Base-by-base conservation (phyloP, 2,797 vertebrate genomes). In the Gadopsis bispinosus region DNA sequence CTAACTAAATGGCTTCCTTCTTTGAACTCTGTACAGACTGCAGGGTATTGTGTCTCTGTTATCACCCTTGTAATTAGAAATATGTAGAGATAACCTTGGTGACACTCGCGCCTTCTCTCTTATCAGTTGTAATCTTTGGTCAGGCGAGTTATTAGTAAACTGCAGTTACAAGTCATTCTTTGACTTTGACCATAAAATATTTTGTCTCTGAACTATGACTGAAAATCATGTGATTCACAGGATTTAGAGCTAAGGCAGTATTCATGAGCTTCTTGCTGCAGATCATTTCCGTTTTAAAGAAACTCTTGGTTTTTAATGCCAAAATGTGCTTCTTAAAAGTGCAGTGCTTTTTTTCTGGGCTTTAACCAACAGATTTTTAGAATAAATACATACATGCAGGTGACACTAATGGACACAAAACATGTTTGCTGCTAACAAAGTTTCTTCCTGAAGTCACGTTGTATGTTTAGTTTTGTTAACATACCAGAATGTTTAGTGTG, bases 81-180 rank as follows among this genome's bases (percentile, higher is more conserved):
- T 71, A 68, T 77, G 54, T 69, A 39, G 13, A 50, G 54, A 4
- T 77, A 75, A 77, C 86, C 75, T 75, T 22, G 83, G 77, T 79
- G 72, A 66, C 71, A 22, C 56, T 81, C 59, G 74, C 56, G 26
- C 41, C 68, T 66, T 71, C 48, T 41, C 12, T 55, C 45, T 77
- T 89, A 89, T 92, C 87, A 78, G 73, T 29, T 53, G 63, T 81
- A 80, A 75, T 88, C 79, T 90, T 87, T 85, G 77, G 41, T 69
- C 67, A 11, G 55, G 20, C 61, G 26, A 61, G 69, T 68, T 80
- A 67, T 69, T 73, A 61, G 39, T 47, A 26, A 61, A 54, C 31
- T 41, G 20, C 17, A 47, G 22, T 86, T 83, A 4, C 58, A 60
- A 60, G 80, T 88, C 37, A 43, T 31, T 22, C 19, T 39, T 58